Evolutionary conservation across 2,888 invertebrate species (phyloP).

Genomic region (Nemotelus pantherinus): DNA sequence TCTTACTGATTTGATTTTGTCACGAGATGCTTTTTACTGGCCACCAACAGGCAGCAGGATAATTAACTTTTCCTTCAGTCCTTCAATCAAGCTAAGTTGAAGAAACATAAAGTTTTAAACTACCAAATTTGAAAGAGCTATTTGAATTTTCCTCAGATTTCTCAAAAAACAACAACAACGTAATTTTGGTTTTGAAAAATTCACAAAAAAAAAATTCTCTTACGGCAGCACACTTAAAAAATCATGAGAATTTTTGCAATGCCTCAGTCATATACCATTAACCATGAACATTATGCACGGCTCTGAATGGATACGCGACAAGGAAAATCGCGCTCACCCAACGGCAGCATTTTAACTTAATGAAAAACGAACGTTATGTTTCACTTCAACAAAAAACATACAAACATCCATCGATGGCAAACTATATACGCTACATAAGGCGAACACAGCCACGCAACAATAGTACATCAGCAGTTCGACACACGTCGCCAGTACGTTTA

Average conservation of each 20-base stretch:
- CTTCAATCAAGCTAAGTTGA: too few species aligned
- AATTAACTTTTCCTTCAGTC: too few species aligned
- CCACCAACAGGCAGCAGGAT: too few species aligned
- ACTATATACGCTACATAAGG: slow-evolving; percentile 2
- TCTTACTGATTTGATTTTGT: too few species aligned
- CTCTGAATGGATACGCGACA: slow-evolving; percentile 48
- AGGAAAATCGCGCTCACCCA: slow-evolving; percentile 49
- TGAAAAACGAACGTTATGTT: slow-evolving; percentile 48
- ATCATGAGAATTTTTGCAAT: too few species aligned
- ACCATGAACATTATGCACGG: slow-evolving; percentile 37
- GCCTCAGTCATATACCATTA: slow-evolving; percentile 19
- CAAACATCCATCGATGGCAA: neutral
- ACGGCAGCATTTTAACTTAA: slow-evolving; percentile 50
- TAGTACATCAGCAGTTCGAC: slow-evolving; percentile 10
- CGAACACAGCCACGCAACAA: slow-evolving; percentile 24
- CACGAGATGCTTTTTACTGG: too few species aligned
- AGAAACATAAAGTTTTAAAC: too few species aligned
- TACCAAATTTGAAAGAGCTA: too few species aligned
- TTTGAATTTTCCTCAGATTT: too few species aligned
- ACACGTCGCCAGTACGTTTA: neutral
- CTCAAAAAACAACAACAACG: too few species aligned
- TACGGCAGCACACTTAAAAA: neutral
- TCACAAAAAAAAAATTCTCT: neutral
- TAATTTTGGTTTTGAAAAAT: neutral
- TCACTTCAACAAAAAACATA: slow-evolving; percentile 13